Conservation (phyloP, 2,797 vertebrate genomes). For the Cirrhinus molitorella region DNA sequence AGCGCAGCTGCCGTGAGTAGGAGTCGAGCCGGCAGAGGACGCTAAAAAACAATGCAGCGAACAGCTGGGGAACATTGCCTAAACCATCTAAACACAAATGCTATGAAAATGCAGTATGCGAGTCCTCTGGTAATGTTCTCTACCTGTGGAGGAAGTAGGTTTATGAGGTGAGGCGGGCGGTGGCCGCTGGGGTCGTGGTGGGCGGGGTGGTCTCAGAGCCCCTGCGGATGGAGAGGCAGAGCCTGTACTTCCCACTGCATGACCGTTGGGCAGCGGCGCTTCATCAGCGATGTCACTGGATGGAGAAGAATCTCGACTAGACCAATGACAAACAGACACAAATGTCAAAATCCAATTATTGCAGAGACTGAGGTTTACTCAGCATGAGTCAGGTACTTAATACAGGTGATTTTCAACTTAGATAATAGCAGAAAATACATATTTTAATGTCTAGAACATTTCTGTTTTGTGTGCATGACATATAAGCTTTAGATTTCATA, state of each 20-base stretch:
- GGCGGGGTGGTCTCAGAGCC: conserved; percentile 81
- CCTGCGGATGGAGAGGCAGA: conserved; percentile 88
- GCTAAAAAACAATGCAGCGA: conserved; percentile 60
- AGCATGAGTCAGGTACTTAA: neutral
- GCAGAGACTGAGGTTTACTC: neutral
- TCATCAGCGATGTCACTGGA: conserved; percentile 88
- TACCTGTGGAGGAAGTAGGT: conserved; percentile 80
- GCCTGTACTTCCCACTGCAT: conserved; percentile 78
- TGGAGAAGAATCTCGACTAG: conserved; percentile 83
- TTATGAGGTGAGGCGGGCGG: conserved; percentile 66
- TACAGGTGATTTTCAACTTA: neutral
- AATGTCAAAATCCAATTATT: neutral
- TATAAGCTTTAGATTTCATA: neutral
- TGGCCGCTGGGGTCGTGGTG: conserved; percentile 84
- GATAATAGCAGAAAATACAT: neutral
- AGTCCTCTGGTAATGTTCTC: conserved; percentile 1
- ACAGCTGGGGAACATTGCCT: neutral
- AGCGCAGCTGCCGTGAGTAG: conserved; percentile 77
- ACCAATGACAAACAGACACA: conserved; percentile 71
- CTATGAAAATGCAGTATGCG: neutral
- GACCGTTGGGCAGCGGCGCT: conserved; percentile 80
- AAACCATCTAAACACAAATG: too few species aligned
- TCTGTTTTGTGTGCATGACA: neutral
- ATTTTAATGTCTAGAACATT: neutral
- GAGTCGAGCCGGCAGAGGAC: conserved; percentile 80